phyloP scores from a whole-genome alignment of 1,140 invertebrate genomes.

The Macrobrachium rosenbergii region DNA sequence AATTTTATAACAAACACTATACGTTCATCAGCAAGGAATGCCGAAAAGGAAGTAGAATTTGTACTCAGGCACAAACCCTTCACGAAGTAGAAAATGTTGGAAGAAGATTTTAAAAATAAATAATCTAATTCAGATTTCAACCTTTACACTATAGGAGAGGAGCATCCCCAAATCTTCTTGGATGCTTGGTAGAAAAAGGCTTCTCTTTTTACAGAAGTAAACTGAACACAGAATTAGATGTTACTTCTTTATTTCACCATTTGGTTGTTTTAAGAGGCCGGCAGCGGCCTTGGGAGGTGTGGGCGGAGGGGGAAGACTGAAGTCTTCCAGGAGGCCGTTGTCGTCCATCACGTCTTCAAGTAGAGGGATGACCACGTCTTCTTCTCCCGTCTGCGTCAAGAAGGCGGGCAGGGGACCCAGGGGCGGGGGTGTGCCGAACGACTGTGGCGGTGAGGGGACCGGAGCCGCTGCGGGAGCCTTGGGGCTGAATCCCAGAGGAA shows the following conservation, averaged over 20 bases:
- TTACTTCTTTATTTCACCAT: constrained; percentile 8
- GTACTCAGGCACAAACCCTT: constrained; percentile 16
- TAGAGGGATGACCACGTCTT: not conserved
- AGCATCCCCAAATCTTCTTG: no score
- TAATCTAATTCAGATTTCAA: not conserved
- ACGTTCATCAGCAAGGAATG: constrained; percentile 20
- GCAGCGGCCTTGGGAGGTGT: not conserved
- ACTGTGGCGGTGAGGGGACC: constrained; percentile 1
- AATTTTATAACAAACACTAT: constrained; percentile 20
- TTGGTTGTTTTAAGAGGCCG: not conserved
- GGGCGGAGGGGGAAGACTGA: not conserved
- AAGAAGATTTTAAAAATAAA: constrained; percentile 1
- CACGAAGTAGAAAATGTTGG: not conserved
- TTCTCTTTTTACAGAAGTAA: not conserved
- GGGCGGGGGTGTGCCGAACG: constrained; percentile 16
- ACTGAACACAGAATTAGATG: not conserved
- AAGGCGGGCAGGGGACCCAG: constrained; percentile 25
- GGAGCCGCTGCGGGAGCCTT: no score
- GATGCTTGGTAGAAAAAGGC: no score
- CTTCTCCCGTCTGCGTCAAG: constrained; percentile 2
- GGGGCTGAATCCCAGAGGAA: no score
- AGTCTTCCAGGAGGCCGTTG: constrained; percentile 1
- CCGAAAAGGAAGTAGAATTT: constrained; percentile 25
- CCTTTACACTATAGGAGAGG: no score
- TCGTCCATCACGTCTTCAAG: constrained; percentile 21